A percentile compares a stretch with the other conserved stretches of the same genome.
These are phyloP conservation scores for Lophius americanus DNA, from an alignment of 2,797 vertebrate genomes.

Conservation along the genomic window DNA sequence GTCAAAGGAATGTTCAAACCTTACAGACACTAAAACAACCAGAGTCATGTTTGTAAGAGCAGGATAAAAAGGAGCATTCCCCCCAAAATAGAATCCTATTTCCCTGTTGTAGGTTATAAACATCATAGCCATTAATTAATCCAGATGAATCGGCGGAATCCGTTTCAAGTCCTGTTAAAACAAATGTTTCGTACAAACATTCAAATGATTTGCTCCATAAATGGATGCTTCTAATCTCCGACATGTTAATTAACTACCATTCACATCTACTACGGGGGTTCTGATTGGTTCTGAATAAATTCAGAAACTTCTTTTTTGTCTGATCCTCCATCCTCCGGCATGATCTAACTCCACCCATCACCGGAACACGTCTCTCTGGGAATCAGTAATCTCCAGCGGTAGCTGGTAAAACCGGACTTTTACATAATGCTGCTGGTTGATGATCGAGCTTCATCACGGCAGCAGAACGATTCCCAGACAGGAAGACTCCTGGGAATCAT, in stretches of 20 bases:
- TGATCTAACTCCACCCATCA: background rate
- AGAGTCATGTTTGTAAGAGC: no score
- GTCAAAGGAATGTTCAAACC: no score
- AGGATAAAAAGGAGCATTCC: conserved; percentile 1
- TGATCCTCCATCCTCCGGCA: background rate
- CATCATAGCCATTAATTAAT: background rate
- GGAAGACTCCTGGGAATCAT: no score
- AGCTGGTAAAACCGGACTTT: conserved; percentile 18
- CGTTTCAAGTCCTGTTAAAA: conserved; percentile 11
- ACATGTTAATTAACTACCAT: background rate
- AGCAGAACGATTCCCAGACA: no score
- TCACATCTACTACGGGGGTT: background rate
- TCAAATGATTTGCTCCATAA: background rate
- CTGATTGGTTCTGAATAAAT: conserved; percentile 8
- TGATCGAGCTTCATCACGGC: no score
- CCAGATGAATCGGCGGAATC: background rate
- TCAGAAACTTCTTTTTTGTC: background rate
- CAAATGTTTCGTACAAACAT: background rate
- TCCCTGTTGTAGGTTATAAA: background rate
- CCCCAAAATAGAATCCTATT: background rate
- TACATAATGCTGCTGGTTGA: conserved; percentile 31
- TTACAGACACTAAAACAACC: no score
- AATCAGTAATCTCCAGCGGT: conserved; percentile 32
- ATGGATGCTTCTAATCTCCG: conserved; percentile 12
- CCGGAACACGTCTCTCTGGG: conserved; percentile 9